Evolutionary conservation across 2,113 vertebrate species (phyloP).

Genomic region (chimpanzee (Pan troglodytes)): NHGRI_mPanTro3-v2.1_pri NC_072413.2:28690501-28691000

Average conservation of each 20-base stretch:
- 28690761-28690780: too few relatives aligned
- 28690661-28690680: neutral
- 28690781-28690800: too few relatives aligned
- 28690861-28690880: too few relatives aligned
- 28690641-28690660: constrained; percentile 65
- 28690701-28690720: neutral
- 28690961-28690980: too few relatives aligned
- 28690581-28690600: constrained; percentile 41
- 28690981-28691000: too few relatives aligned
- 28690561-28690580: constrained; percentile 5
- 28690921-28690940: too few relatives aligned
- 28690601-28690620: constrained; percentile 40
- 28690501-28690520: constrained; percentile 23
- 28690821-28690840: too few relatives aligned
- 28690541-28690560: constrained; percentile 8
- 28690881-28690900: too few relatives aligned
- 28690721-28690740: neutral
- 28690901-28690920: too few relatives aligned
- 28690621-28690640: constrained; percentile 27
- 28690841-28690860: too few relatives aligned
- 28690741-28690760: neutral
- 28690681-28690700: neutral
- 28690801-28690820: too few relatives aligned
- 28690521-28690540: constrained; percentile 40
- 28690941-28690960: too few relatives aligned